Percentiles rank a stretch among this genome's conserved stretches.
Evolutionary conservation across 2,113 vertebrate species (phyloP).

Genomic region (Odocoileus hemionus): DNA sequence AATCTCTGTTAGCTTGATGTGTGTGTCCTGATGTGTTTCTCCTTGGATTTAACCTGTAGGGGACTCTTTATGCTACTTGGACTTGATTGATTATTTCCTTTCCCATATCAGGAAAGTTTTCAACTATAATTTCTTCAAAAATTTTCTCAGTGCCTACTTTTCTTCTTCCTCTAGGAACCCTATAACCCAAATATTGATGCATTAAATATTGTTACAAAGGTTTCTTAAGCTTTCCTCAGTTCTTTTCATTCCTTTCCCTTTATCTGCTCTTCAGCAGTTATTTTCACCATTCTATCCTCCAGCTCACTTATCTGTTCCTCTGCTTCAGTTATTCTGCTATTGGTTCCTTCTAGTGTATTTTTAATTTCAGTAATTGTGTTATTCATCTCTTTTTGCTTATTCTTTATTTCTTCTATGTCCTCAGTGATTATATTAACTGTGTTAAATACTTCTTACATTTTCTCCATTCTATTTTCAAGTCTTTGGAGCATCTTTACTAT

Average conservation of each 20-base stretch:
- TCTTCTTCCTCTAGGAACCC: neutral
- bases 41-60: neutral
- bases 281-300: neutral
- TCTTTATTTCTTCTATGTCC: neutral
- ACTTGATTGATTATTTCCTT: neutral
- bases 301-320: neutral
- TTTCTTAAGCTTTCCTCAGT: neutral
- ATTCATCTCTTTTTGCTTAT: neutral
- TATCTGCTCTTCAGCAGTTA: neutral
- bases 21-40: neutral
- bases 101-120: neutral
- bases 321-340: neutral
- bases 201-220: neutral
- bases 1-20: neutral
- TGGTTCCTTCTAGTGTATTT: neutral
- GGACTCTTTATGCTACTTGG: neutral
- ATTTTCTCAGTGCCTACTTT: neutral
- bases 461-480: neutral
- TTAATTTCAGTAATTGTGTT: neutral
- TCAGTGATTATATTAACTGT: neutral
- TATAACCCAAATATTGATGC: neutral
- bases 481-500: no score
- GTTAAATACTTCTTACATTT: neutral
- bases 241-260: neutral
- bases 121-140: neutral